These are phyloP conservation scores for Otolemur crassicaudatus DNA, from an alignment of 2,797 vertebrate genomes.

Conservation along the genomic window DNA sequence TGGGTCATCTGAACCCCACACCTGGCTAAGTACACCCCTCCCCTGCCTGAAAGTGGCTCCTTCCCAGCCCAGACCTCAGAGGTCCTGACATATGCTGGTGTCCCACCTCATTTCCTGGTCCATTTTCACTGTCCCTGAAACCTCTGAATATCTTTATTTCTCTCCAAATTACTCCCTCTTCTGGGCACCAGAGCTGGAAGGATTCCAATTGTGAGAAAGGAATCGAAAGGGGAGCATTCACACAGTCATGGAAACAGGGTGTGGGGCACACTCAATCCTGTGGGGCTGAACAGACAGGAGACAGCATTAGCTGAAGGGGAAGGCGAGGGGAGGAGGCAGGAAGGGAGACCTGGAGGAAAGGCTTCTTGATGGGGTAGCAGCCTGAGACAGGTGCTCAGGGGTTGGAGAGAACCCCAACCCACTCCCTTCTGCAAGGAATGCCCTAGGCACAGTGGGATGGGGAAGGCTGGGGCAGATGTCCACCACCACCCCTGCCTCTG, in stretches of 20 bases:
- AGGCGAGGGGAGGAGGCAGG: no score
- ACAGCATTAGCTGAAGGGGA: background rate
- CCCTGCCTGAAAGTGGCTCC: background rate
- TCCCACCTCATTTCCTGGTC: background rate
- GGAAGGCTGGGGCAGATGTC: background rate
- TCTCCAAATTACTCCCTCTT: no score
- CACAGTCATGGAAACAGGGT: background rate
- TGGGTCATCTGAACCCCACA: background rate
- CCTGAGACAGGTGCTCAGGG: background rate
- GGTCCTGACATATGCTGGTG: background rate
- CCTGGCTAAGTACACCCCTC: background rate
- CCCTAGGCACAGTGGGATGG: background rate
- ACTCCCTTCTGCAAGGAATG: no score
- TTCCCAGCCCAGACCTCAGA: background rate
- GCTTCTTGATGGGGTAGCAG: background rate
- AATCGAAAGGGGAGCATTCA: background rate
- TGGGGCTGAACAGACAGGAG: background rate
- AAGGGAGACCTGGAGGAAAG: background rate
- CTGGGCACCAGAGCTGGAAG: no score
- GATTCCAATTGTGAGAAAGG: background rate
- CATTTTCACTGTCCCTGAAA: background rate
- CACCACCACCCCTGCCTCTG: background rate
- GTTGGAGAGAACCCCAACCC: background rate
- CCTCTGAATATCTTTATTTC: no score
- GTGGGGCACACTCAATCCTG: accelerated